A percentile compares a stretch with the other conserved stretches of the same genome.
These are phyloP conservation scores for Zaprionus ornatus DNA, from an alignment of 1,140 invertebrate genomes.

Conservation along the genomic window DNA sequence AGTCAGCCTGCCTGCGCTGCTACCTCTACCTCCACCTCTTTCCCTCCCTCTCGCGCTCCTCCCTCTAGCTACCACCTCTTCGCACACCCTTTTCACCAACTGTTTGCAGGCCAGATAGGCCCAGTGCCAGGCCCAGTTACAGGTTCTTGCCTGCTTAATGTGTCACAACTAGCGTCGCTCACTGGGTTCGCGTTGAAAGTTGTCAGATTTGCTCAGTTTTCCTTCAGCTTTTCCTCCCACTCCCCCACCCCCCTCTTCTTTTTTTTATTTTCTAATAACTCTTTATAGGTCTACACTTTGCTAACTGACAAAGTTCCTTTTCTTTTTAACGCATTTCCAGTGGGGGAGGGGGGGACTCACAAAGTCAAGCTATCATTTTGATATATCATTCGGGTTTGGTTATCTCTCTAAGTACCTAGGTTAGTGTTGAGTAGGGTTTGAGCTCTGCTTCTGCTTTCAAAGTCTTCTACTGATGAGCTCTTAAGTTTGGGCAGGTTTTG, in stretches of 20 bases:
- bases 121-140: background rate
- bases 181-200: conserved; percentile 33
- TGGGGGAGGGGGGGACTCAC: background rate
- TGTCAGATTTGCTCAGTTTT: conserved; percentile 43
- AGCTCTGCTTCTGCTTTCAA: background rate
- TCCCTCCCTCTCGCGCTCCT: background rate
- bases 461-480: background rate
- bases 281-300: background rate
- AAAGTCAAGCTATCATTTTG: background rate
- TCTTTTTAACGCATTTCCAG: background rate
- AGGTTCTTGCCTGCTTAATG: conserved; percentile 28
- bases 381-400: background rate
- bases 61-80: background rate
- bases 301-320: background rate
- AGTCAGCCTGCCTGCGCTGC: background rate
- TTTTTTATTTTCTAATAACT: background rate
- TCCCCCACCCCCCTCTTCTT: background rate
- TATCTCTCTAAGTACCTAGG: background rate
- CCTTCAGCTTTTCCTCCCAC: background rate
- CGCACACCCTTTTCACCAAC: background rate
- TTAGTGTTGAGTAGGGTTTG: background rate
- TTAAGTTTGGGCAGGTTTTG: background rate
- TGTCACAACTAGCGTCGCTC: conserved; percentile 37
- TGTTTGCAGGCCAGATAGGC: background rate
- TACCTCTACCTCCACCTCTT: background rate